These are phyloP conservation scores for Aphelenchoides besseyi DNA, from an alignment of 1,140 invertebrate genomes.

Conservation along the genomic window DNA sequence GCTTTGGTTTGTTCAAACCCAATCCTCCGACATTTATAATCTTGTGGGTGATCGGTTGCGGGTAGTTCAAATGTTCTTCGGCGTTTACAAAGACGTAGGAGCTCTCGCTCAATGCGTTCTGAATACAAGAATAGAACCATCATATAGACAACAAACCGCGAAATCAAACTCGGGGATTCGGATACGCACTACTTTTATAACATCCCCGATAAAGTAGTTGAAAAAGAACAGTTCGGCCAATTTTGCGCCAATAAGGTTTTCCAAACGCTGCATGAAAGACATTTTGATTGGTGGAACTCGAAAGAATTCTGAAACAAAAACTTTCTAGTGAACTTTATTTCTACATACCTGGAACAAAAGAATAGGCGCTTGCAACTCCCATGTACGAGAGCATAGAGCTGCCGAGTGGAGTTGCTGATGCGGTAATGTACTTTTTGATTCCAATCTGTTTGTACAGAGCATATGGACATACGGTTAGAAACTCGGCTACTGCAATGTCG, in stretches of 20 bases:
- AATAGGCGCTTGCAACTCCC: constrained; percentile 27
- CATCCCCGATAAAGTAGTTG: neutral
- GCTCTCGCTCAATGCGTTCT: neutral
- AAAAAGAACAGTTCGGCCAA: neutral
- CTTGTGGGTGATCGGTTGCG: neutral
- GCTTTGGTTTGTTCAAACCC: neutral
- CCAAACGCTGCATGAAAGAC: neutral
- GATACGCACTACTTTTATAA: neutral
- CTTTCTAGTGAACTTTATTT: neutral
- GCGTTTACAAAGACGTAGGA: constrained; percentile 12
- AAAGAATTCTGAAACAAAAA: constrained; percentile 7
- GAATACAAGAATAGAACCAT: constrained; percentile 11
- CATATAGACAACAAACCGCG: no score
- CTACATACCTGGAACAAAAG: constrained; percentile 41
- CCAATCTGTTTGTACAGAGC: constrained; percentile 33
- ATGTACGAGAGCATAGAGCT: neutral
- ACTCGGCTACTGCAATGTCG: constrained; percentile 38
- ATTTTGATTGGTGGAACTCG: neutral
- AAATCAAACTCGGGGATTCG: no score
- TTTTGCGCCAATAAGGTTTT: neutral
- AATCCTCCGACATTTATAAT: constrained; percentile 1
- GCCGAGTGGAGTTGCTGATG: constrained; percentile 31
- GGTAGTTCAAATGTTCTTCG: neutral
- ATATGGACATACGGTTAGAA: constrained; percentile 33
- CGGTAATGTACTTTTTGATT: constrained; percentile 30